Base-by-base conservation (phyloP, 1,140 invertebrate species). In the Drosophila orena region DNA sequence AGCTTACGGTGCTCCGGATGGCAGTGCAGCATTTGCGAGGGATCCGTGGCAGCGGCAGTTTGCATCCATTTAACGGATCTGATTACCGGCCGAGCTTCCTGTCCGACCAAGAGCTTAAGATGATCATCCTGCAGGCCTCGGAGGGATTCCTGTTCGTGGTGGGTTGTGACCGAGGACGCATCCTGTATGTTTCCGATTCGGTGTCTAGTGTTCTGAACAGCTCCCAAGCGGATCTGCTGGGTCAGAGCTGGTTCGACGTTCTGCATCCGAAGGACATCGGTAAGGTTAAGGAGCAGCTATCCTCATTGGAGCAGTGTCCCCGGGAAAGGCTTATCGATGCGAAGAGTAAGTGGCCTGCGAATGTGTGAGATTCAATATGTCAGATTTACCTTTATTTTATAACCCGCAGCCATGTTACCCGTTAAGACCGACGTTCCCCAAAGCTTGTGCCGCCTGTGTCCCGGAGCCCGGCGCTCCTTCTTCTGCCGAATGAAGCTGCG, bases 231-330 rank as follows among this genome's bases (percentile, higher is more conserved):
- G 98, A 99, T 90, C 93, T 99, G 24, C 93, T 98, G 38, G 97
- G 97, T 1, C 97, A 98, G 93, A 98, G 97, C 90, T 95, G 97
- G 94, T 98, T 99, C 93, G 98, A 99, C 92, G 97, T 98, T 55
- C 93, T 99, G 4, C 98, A 99, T 93, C 98, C 98, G 0, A 98
- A 98, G 92, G 98, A 99, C 92, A 96, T 99, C 35, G 96, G 95
- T 47, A 98, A 98, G 93, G 97, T 98, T 1, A 99, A 99, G 92
- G 98, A 98, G 91, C 98, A 99, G 91, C 93, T 99, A 0, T 98
- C 97, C 0, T 97, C 97, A 0, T 96, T 97, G 0, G 97, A 98
- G 93, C 94, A 98, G 20, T 97, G 96, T 81, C 97, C 97, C 0
- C 93, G 97, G 27, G 97, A 98, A 93, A 93, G 97, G 73, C 94